These are phyloP conservation scores for Brachylomia viminalis DNA, from an alignment of 2,888 invertebrate genomes.

Conservation along the genomic window DNA sequence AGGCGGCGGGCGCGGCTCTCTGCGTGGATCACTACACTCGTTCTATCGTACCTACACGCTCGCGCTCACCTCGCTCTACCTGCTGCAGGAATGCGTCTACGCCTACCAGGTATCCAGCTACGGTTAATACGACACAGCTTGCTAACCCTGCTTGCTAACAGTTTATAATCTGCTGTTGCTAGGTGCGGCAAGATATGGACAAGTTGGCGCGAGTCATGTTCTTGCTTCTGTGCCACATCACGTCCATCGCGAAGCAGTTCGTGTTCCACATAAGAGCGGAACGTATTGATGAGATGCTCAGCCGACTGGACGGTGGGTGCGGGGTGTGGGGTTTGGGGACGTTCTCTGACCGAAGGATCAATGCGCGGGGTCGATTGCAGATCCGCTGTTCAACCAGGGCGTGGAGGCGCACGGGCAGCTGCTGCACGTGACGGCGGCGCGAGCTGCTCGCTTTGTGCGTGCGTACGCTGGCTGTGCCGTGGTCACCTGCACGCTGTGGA, in stretches of 20 bases:
- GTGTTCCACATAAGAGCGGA: slow-evolving; percentile 75
- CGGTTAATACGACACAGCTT: neutral
- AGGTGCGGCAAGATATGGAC: slow-evolving; percentile 81
- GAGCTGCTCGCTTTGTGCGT: slow-evolving; percentile 68
- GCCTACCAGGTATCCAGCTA: slow-evolving; percentile 71
- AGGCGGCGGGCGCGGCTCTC: slow-evolving; percentile 6
- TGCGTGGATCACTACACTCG: slow-evolving; percentile 35
- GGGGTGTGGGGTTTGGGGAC: neutral
- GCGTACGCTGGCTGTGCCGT: slow-evolving; percentile 77
- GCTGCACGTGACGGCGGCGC: slow-evolving; percentile 56
- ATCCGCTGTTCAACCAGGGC: slow-evolving; percentile 62
- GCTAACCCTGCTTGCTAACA: neutral
- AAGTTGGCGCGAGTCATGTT: slow-evolving; percentile 85
- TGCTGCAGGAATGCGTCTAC: slow-evolving; percentile 73
- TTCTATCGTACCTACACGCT: slow-evolving; percentile 69
- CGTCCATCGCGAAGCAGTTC: slow-evolving; percentile 83
- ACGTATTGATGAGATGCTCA: slow-evolving; percentile 66
- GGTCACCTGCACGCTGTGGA: slow-evolving; percentile 82
- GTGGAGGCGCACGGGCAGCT: slow-evolving; percentile 42
- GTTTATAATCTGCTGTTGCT: slow-evolving; percentile 26
- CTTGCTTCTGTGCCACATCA: slow-evolving; percentile 85
- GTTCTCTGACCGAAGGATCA: neutral
- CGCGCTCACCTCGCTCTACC: slow-evolving; percentile 67
- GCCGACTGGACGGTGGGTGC: slow-evolving; percentile 64
- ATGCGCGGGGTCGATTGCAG: slow-evolving; percentile 49